Conservation (phyloP, 1,140 invertebrate genomes). For the Zaprionus vittiger region DNA sequence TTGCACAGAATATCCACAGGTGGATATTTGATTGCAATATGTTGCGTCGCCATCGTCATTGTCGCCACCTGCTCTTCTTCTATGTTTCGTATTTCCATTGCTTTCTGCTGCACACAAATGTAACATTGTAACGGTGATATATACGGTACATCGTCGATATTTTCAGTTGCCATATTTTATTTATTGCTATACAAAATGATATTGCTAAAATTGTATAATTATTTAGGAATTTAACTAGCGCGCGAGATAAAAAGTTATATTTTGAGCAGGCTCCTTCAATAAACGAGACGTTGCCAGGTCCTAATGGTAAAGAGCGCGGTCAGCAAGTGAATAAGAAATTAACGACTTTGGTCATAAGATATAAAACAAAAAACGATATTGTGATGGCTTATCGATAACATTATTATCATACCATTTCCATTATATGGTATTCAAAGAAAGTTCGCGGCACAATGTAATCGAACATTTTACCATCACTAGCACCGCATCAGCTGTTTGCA, state of each 20-base stretch:
- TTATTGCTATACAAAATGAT: background rate
- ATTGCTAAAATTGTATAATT: background rate
- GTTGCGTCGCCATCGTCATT: background rate
- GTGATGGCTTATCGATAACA: background rate
- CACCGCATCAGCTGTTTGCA: slow-evolving; percentile 30
- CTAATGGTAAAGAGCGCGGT: background rate
- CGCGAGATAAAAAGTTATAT: background rate
- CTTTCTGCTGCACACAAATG: slow-evolving; percentile 27
- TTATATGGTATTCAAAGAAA: background rate
- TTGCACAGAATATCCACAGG: slow-evolving; percentile 34
- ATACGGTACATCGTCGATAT: background rate
- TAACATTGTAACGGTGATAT: slow-evolving; percentile 25
- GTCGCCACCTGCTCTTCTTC: background rate
- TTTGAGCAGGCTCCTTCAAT: background rate
- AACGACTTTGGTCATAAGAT: background rate
- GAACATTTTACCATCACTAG: background rate
- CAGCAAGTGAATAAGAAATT: background rate
- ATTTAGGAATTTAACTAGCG: background rate
- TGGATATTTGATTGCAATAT: background rate
- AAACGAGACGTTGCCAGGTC: background rate
- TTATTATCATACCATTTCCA: background rate
- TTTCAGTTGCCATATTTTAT: background rate
- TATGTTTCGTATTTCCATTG: background rate
- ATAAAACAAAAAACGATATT: background rate
- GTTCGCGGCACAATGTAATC: background rate